Conservation (phyloP, 2,888 invertebrate species). For the Cantharis rufa region DNA sequence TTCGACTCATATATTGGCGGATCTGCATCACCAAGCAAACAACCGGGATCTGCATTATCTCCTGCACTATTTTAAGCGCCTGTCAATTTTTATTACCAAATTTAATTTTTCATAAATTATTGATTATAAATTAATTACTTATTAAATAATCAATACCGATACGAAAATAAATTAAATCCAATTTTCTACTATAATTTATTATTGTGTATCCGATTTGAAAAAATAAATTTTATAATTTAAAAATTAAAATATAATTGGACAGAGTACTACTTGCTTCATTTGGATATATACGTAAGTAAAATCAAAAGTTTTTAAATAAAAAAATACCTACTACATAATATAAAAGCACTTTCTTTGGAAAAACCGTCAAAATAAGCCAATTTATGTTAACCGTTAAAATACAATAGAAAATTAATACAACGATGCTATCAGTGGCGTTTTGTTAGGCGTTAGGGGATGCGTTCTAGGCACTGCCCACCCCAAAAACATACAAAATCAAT, state of each 20-base stretch:
- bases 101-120: neutral
- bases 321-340: too few species aligned
- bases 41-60: neutral
- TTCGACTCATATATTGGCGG: neutral
- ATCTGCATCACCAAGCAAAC: neutral
- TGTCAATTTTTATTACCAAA: neutral
- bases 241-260: too few species aligned
- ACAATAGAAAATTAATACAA: too few species aligned
- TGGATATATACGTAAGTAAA: too few species aligned
- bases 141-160: neutral
- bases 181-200: neutral
- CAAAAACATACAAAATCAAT: neutral
- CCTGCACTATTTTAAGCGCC: neutral
- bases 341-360: too few species aligned
- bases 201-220: too few species aligned
- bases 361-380: too few species aligned
- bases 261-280: too few species aligned
- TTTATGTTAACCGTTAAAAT: too few species aligned
- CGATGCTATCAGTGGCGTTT: neutral
- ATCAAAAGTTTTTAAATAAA: too few species aligned
- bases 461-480: neutral
- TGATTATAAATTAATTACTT: neutral
- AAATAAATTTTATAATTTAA: too few species aligned
- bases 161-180: neutral
- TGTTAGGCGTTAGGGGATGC: neutral